Conservation (phyloP, 2,797 vertebrate species). For the Enteromius viviparus region DNA sequence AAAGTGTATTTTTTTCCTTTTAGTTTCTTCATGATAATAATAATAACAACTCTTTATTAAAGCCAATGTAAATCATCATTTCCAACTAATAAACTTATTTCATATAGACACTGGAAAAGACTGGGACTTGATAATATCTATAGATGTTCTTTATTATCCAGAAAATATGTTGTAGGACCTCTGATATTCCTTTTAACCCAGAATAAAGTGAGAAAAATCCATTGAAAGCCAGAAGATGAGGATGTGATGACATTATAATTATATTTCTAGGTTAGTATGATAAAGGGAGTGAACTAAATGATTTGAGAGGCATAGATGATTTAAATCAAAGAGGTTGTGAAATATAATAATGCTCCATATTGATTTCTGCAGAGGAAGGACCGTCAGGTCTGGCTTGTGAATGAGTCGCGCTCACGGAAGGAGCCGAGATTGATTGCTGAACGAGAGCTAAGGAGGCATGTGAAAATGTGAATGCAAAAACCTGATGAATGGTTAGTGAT, state of each 20-base stretch:
- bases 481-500: not conserved
- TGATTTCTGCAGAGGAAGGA: constrained; percentile 24
- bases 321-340: not conserved
- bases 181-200: not conserved
- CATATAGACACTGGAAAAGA: not conserved
- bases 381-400: not conserved
- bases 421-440: not conserved
- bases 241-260: not conserved
- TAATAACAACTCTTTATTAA: not conserved
- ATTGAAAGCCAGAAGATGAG: not conserved
- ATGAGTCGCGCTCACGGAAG: not conserved
- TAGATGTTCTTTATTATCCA: not conserved
- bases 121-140: too few species aligned
- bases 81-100: not conserved
- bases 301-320: constrained; percentile 7
- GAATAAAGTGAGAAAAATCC: not conserved
- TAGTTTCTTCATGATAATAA: not conserved
- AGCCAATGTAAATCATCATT: not conserved
- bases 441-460: constrained; percentile 7
- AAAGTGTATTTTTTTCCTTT: not conserved
- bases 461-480: not conserved
- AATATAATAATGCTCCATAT: constrained; percentile 9
- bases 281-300: constrained; percentile 3
- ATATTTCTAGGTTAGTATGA: not conserved
- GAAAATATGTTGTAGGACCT: not conserved